Evolutionary conservation across 2,113 vertebrate species (phyloP), one percentile per base, ranked within the genome.

Genomic region (Spermophilus dauricus): DNA sequence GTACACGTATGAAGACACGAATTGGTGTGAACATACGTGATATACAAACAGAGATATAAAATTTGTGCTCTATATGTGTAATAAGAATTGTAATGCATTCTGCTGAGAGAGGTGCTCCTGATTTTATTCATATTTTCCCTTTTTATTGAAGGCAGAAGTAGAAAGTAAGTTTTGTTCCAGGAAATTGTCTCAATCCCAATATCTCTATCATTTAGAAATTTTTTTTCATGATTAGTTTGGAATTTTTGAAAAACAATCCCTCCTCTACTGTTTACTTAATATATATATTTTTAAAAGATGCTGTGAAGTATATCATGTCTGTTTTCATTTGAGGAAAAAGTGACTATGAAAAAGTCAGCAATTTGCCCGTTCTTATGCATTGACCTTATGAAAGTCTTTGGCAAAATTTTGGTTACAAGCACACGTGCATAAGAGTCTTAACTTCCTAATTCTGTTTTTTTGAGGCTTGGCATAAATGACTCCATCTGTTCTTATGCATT

Each of bases 61-160:
- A 45, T 8, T 45, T 45, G 45, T 8, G 45, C 45, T 45, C 45
- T 45, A 45, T 45, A 45, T 45, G 8, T 45, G 45, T 45, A 45
- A 1, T 45, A 45, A 45, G 45, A 45, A 45, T 45, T 45, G 45
- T 45, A 45, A 45, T 45, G 5, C 45, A 45, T 45, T 45, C 7
- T 8, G 45, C 45, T 45, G 45, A 82, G 39, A 85, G 37, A 76
- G 34, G 4, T 18, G 26, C 26, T 92, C 2, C 12, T 77, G 69
- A 42, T 32, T 89, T 87, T 96, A 89, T 72, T 61, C 11, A 39
- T 69, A 42, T 34, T 77, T 53, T 70, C n/a, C 61, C 42, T 61
- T n/a, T 81, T 86, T 89, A 11, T 17, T 75, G n/a, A 76, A 81
- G 34, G 45, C 30, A 94, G 51, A 77, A 83, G 92, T 82, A 90